Evolutionary conservation across 2,888 invertebrate genomes (phyloP).

Genomic region (Sarcophaga caerulescens): DNA sequence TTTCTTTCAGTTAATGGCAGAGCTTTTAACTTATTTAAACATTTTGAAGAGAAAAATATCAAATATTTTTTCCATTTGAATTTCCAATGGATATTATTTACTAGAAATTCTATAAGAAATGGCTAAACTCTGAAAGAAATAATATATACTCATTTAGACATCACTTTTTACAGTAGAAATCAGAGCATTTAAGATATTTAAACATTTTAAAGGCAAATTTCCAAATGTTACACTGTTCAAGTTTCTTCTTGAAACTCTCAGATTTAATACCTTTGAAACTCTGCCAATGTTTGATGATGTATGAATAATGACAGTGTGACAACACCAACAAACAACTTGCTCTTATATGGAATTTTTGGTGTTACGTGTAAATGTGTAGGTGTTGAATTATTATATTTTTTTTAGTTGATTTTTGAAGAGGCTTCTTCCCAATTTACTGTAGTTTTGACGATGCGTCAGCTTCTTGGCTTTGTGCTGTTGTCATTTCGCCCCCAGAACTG

Average conservation of each 20-base stretch:
- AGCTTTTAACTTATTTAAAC: background rate
- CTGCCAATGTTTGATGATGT: slow-evolving; percentile 30
- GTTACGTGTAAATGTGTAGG: slow-evolving; percentile 38
- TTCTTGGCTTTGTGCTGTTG: slow-evolving; percentile 20
- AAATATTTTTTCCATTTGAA: background rate
- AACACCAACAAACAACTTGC: background rate
- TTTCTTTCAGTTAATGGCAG: background rate
- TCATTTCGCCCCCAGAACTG: background rate
- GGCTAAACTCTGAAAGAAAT: no score
- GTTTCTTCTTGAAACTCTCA: background rate
- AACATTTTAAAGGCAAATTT: no score
- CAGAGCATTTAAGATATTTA: no score
- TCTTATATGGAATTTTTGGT: slow-evolving; percentile 5
- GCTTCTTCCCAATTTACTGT: background rate
- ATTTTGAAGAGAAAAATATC: background rate
- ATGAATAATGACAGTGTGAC: background rate
- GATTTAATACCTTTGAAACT: slow-evolving; percentile 8
- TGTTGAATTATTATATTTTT: slow-evolving; percentile 19
- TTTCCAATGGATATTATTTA: no score
- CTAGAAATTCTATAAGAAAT: no score
- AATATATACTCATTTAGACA: no score
- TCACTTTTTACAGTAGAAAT: no score
- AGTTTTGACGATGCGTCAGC: slow-evolving; percentile 7
- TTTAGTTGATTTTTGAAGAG: background rate
- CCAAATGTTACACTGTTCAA: no score